These are phyloP conservation scores for Phainopepla nitens DNA, from an alignment of 2,113 vertebrate genomes.

Conservation along the genomic window DNA sequence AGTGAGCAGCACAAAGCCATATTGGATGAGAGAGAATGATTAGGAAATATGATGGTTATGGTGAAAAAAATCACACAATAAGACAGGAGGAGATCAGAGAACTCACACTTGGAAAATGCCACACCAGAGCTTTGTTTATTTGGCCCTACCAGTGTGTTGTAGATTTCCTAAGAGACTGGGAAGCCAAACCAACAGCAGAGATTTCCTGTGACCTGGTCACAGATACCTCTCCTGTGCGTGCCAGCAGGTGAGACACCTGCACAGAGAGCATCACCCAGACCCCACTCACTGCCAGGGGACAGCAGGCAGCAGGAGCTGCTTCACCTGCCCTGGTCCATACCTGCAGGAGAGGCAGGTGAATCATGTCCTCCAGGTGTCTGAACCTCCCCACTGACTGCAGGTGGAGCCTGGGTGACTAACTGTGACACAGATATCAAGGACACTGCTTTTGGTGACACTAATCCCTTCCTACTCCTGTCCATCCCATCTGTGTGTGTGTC, in stretches of 20 bases:
- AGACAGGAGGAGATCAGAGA: not conserved
- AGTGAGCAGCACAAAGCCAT: not conserved
- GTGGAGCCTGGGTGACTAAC: not conserved
- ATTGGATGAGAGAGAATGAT: not conserved
- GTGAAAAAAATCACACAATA: not conserved
- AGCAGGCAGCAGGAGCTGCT: not conserved
- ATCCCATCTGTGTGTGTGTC: not conserved
- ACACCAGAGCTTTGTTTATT: not conserved
- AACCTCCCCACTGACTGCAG: not conserved
- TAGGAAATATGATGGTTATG: not conserved
- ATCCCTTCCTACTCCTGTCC: not conserved
- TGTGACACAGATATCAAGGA: not conserved
- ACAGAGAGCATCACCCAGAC: not conserved
- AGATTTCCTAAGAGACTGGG: not conserved
- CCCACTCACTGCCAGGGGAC: not conserved
- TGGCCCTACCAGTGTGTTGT: fast-evolving
- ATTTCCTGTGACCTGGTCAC: not conserved
- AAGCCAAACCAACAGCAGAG: not conserved
- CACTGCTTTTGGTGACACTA: not conserved
- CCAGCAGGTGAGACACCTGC: not conserved
- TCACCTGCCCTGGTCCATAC: not conserved
- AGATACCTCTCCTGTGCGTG: too few species aligned
- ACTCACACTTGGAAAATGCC: not conserved
- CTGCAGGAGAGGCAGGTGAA: not conserved
- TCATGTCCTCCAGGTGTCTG: not conserved